Evolutionary conservation across 2,113 vertebrate genomes (phyloP).

Genomic region (Spea bombifrons): DNA sequence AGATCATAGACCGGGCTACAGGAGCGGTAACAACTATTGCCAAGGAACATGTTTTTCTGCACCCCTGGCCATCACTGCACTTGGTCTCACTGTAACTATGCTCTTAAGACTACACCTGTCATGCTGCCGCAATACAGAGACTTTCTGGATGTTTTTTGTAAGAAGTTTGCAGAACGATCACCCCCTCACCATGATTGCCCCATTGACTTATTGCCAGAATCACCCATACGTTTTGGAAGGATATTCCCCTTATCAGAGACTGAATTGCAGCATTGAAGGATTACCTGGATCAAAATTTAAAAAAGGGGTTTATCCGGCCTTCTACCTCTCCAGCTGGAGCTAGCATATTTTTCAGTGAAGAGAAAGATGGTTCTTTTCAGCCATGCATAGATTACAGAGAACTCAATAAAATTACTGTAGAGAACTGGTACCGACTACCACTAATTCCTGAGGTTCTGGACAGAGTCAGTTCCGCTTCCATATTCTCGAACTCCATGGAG

Average conservation of each 20-base stretch:
- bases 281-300: neutral
- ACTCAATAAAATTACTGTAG: neutral
- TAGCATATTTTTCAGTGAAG: neutral
- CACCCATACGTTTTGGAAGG: neutral
- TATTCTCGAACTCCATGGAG: too few relatives aligned
- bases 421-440: neutral
- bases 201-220: neutral
- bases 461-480: too few relatives aligned
- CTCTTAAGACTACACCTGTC: too few relatives aligned
- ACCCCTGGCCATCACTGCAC: too few relatives aligned
- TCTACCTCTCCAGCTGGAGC: neutral
- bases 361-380: neutral
- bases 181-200: neutral
- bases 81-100: too few relatives aligned
- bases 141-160: too few relatives aligned
- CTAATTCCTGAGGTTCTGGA: too few relatives aligned
- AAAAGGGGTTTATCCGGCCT: neutral
- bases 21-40: too few relatives aligned
- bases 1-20: too few relatives aligned
- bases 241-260: neutral
- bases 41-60: too few relatives aligned
- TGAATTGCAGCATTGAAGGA: neutral
- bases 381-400: neutral
- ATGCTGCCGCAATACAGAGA: too few relatives aligned
- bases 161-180: too few relatives aligned